Percentiles rank a stretch among this genome's conserved stretches.
phyloP scores from a whole-genome alignment of 1,140 invertebrate species.

The Drosophila mojavensis region DNA sequence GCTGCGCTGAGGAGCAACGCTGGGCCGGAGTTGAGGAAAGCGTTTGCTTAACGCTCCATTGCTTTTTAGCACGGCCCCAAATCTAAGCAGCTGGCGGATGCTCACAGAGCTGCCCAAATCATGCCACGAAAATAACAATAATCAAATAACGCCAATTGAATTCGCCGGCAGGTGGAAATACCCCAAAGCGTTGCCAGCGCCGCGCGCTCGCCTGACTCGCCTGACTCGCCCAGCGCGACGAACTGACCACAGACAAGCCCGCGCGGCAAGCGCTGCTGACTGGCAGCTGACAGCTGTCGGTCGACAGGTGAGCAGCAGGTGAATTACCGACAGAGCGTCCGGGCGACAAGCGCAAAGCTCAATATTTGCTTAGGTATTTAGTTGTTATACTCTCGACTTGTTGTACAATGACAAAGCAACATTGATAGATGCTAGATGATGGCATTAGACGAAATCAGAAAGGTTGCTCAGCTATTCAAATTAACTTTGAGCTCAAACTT shows the following conservation, averaged over 20 bases:
- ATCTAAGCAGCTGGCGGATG: not conserved
- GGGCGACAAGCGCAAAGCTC: conserved; percentile 14
- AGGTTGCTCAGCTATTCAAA: no score
- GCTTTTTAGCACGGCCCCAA: conserved; percentile 22
- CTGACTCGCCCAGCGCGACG: not conserved
- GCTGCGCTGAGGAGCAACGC: not conserved
- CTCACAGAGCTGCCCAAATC: conserved; percentile 17
- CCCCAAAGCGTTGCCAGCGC: conserved; percentile 14
- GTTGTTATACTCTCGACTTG: conserved; percentile 17
- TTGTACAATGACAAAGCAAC: not conserved
- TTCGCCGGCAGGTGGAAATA: conserved; percentile 27
- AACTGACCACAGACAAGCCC: conserved; percentile 64
- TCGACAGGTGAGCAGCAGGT: conserved; percentile 19
- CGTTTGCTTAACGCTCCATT: conserved; percentile 18
- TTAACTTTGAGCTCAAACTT: no score
- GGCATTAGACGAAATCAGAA: no score
- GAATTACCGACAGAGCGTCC: conserved; percentile 30
- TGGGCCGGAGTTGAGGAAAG: not conserved
- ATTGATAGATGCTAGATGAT: no score
- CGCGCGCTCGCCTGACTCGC: not conserved
- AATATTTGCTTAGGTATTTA: conserved; percentile 38
- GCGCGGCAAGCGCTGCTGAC: conserved; percentile 5
- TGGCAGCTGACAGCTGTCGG: not conserved
- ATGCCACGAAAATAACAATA: conserved; percentile 22
- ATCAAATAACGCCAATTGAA: not conserved